These are phyloP conservation scores for Lonchura striata DNA, from an alignment of 2,113 vertebrate genomes.

Conservation along the genomic window DNA sequence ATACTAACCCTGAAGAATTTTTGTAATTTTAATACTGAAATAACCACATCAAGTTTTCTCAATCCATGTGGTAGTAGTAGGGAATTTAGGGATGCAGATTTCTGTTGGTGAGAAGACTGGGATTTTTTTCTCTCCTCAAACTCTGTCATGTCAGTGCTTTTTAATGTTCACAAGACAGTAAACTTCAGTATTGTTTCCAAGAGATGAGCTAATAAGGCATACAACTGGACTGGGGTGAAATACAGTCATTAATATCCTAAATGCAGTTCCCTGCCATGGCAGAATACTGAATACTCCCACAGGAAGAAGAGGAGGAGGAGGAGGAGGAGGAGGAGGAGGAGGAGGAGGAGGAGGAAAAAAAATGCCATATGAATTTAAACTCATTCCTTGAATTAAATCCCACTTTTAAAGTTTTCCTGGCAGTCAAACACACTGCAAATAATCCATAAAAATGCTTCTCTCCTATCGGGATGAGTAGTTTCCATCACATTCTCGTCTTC, in stretches of 20 bases:
- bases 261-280: slow-evolving; percentile 34
- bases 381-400: slow-evolving; percentile 60
- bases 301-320: slow-evolving; percentile 42
- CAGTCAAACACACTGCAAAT: background rate
- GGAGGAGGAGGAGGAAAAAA: background rate
- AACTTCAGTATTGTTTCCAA: slow-evolving; percentile 37
- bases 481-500: background rate
- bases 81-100: background rate
- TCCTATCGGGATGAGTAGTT: background rate
- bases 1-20: background rate
- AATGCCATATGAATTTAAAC: slow-evolving; percentile 25
- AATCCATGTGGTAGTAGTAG: background rate
- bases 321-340: background rate
- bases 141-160: slow-evolving; percentile 37
- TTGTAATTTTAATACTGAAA: background rate
- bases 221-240: slow-evolving; percentile 34
- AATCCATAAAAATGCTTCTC: slow-evolving; percentile 11
- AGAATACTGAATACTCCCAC: slow-evolving; percentile 20
- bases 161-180: slow-evolving; percentile 45
- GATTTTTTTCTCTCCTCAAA: background rate
- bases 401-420: slow-evolving; percentile 52
- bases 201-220: slow-evolving; percentile 36
- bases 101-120: background rate
- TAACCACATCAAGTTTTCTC: background rate
- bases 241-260: slow-evolving; percentile 1